These are phyloP conservation scores for Bradypus variegatus DNA, from an alignment of 2,797 vertebrate species.

Conservation along the genomic window DNA sequence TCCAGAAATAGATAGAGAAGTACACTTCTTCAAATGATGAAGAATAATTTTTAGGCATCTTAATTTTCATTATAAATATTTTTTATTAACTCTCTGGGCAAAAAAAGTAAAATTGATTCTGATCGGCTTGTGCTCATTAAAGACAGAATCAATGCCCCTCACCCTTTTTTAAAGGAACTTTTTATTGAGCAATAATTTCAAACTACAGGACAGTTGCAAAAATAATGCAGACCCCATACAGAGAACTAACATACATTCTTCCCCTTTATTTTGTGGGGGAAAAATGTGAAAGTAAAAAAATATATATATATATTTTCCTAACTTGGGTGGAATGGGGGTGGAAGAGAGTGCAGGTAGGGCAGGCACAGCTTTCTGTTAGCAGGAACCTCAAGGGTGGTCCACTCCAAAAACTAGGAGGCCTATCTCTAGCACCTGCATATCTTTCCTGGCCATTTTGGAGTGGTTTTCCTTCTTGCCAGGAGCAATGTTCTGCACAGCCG, in stretches of 20 bases:
- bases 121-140: neutral
- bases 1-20: neutral
- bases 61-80: neutral
- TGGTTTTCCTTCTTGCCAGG: neutral
- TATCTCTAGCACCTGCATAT: neutral
- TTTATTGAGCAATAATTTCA: too few species aligned
- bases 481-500: neutral
- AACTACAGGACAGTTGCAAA: too few species aligned
- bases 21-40: neutral
- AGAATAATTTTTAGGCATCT: neutral
- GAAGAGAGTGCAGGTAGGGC: neutral
- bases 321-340: neutral
- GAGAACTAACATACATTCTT: too few species aligned
- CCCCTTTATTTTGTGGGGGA: neutral
- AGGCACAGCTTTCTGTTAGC: neutral
- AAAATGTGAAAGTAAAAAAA: neutral
- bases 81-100: neutral
- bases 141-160: neutral
- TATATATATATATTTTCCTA: neutral
- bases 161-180: neutral
- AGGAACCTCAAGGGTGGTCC: neutral
- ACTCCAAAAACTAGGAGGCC: neutral
- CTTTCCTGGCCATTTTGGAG: neutral
- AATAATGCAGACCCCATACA: too few species aligned
- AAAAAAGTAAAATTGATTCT: neutral